phyloP scores from a whole-genome alignment of 1,140 invertebrate genomes.

The Zaprionus tsacasi region DNA sequence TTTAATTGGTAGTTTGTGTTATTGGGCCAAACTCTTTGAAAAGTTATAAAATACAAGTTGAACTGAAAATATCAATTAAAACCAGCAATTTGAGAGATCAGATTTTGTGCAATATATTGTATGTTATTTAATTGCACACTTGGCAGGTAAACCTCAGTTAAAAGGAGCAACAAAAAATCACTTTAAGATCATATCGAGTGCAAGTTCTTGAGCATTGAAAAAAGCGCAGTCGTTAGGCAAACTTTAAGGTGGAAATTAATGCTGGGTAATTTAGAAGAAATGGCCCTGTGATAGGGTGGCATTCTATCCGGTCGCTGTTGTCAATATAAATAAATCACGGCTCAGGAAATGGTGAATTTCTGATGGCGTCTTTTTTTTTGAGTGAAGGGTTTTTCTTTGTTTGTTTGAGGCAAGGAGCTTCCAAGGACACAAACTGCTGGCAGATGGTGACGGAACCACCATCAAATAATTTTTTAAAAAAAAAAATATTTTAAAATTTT shows the following conservation, averaged over 20 bases:
- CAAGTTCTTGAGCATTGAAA: background rate
- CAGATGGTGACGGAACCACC: conserved; percentile 19
- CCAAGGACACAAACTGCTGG: conserved; percentile 18
- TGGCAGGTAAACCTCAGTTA: background rate
- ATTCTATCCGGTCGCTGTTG: conserved; percentile 22
- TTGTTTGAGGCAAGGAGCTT: background rate
- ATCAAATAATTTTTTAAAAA: too few relatives aligned
- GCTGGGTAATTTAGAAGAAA: conserved; percentile 26
- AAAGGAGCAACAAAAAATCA: background rate
- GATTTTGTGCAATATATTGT: too few relatives aligned
- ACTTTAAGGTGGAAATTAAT: conserved; percentile 7
- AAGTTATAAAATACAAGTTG: background rate
- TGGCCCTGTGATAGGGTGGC: conserved; percentile 13
- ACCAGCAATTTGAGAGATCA: background rate
- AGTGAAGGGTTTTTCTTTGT: too few relatives aligned
- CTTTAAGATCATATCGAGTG: background rate
- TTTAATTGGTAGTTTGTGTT: background rate
- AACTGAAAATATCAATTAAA: background rate
- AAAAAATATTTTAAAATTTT: too few relatives aligned
- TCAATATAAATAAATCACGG: conserved; percentile 39
- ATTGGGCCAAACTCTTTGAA: background rate
- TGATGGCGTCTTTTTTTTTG: conserved; percentile 12
- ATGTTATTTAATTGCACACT: background rate
- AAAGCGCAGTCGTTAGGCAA: background rate
- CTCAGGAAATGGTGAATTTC: conserved; percentile 17